Evolutionary conservation across 2,888 invertebrate genomes (phyloP).

Genomic region (Teleogryllus oceanicus): DNA sequence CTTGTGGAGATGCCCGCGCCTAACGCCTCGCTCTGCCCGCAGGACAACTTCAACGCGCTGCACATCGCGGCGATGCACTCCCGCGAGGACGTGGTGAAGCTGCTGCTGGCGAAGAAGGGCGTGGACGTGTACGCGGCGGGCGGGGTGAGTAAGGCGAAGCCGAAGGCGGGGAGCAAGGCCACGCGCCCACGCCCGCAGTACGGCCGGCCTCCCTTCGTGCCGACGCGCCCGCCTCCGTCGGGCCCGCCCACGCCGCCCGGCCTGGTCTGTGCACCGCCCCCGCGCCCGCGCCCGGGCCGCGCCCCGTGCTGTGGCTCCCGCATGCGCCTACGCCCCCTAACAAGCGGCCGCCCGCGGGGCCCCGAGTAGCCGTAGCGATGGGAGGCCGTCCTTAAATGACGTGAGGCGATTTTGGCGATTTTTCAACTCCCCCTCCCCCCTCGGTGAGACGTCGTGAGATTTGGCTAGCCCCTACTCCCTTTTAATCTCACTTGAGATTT

Average conservation of each 20-base stretch:
- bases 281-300: too few relatives aligned
- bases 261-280: neutral
- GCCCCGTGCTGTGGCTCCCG: too few relatives aligned
- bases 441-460: too few relatives aligned
- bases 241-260: constrained; percentile 1
- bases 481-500: too few relatives aligned
- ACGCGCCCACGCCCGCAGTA: neutral
- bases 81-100: constrained; percentile 89
- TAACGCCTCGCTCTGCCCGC: constrained; percentile 42
- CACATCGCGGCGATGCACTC: constrained; percentile 95
- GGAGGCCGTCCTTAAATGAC: too few relatives aligned
- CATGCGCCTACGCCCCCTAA: too few relatives aligned
- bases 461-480: too few relatives aligned
- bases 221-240: neutral
- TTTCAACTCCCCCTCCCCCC: too few relatives aligned
- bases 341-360: too few relatives aligned
- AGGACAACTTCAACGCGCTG: constrained; percentile 95
- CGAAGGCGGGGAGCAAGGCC: neutral
- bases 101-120: constrained; percentile 79
- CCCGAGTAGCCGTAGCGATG: too few relatives aligned
- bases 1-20: too few relatives aligned
- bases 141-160: constrained; percentile 70
- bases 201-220: neutral
- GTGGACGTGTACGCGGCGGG: constrained; percentile 91
- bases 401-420: too few relatives aligned